Evolutionary conservation across 2,797 vertebrate genomes (phyloP).

Genomic region (Neomorphus geoffroyi): DNA sequence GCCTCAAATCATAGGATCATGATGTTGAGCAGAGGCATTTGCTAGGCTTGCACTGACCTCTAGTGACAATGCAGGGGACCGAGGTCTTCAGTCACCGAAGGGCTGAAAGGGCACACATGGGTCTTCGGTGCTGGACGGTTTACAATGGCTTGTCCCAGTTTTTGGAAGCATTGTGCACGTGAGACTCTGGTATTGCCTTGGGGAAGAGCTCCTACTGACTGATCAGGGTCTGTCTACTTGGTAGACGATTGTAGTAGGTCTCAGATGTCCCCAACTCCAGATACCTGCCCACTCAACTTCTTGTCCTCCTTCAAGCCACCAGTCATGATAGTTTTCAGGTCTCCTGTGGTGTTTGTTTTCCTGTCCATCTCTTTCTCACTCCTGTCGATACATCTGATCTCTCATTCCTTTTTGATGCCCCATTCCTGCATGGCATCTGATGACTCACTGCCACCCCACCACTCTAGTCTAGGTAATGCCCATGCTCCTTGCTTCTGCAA

Average conservation of each 20-base stretch:
- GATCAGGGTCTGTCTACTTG: background rate
- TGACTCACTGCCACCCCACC: background rate
- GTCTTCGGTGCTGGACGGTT: background rate
- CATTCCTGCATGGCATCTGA: background rate
- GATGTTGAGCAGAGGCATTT: background rate
- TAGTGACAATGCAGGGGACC: conserved; percentile 68
- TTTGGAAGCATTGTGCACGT: background rate
- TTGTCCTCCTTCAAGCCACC: background rate
- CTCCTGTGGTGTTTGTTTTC: background rate
- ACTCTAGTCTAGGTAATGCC: background rate
- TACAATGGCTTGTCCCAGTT: background rate
- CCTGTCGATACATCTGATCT: background rate
- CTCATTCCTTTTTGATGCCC: background rate
- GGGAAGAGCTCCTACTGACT: background rate
- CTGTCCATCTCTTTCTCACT: background rate
- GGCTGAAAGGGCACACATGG: background rate
- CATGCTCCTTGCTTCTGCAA: background rate
- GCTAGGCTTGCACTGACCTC: conserved; percentile 74
- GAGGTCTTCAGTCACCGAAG: background rate
- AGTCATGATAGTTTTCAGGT: background rate
- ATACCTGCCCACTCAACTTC: background rate
- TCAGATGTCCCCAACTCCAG: background rate
- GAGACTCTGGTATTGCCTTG: background rate
- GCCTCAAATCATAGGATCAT: background rate
- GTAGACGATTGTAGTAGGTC: background rate